phyloP scores from a whole-genome alignment of 1,140 invertebrate genomes.

The Hyposmocoma kahamanoa region DNA sequence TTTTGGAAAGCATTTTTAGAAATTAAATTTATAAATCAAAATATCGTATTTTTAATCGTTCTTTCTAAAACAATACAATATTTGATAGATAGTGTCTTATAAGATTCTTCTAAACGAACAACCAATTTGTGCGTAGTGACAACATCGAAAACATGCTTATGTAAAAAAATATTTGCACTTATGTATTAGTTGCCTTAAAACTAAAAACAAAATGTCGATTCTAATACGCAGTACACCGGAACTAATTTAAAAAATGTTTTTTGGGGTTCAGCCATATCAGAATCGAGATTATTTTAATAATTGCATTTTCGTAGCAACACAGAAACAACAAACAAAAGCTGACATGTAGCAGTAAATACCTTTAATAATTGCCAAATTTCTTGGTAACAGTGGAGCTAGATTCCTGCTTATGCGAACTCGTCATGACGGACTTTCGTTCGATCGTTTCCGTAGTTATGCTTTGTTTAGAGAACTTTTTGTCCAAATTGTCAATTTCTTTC shows the following conservation, averaged over 20 bases:
- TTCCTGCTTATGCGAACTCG: constrained; percentile 69
- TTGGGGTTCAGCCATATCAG: background rate
- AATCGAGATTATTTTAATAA: background rate
- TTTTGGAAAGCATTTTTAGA: too few species aligned
- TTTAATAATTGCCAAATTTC: constrained; percentile 71
- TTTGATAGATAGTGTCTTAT: too few species aligned
- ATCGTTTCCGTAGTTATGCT: constrained; percentile 69
- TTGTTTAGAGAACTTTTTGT: constrained; percentile 65
- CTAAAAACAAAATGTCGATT: background rate
- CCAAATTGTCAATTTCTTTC: constrained; percentile 62
- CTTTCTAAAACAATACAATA: too few species aligned
- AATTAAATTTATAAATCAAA: too few species aligned
- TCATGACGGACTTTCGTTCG: constrained; percentile 69
- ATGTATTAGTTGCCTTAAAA: background rate
- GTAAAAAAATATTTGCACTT: too few species aligned
- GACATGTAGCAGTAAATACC: constrained; percentile 15
- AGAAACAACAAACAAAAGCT: background rate
- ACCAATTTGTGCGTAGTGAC: too few species aligned
- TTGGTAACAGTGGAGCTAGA: constrained; percentile 68
- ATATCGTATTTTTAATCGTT: too few species aligned
- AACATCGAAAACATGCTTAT: too few species aligned
- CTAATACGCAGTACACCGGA: background rate
- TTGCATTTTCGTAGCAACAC: background rate
- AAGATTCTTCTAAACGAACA: too few species aligned
- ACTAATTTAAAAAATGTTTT: background rate